A percentile compares a stretch with the other conserved stretches of the same genome.
Evolutionary conservation across 2,113 vertebrate genomes (phyloP).

Genomic region (Calypte anna): DNA sequence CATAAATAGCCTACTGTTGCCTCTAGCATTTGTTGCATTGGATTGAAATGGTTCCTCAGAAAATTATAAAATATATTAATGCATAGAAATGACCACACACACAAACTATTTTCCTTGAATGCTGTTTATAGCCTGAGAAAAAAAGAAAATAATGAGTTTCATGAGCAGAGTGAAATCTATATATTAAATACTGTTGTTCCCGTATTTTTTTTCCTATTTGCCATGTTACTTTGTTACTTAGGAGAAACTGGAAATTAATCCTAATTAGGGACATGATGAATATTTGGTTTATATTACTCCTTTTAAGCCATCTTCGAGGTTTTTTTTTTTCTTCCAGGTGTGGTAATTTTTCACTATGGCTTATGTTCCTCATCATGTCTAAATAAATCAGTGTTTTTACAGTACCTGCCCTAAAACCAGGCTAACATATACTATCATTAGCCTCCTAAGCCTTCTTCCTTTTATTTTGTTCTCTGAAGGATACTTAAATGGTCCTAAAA

Average conservation of each 20-base stretch:
- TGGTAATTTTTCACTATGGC: background rate
- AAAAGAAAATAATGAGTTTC: constrained; percentile 63
- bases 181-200: constrained; percentile 65
- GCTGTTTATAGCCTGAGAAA: constrained; percentile 60
- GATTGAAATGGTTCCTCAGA: constrained; percentile 39
- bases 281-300: constrained; percentile 1
- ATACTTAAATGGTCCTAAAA: background rate
- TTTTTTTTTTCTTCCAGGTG: background rate
- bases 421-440: background rate
- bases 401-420: background rate
- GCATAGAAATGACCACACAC: constrained; percentile 58
- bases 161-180: constrained; percentile 41
- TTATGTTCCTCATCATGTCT: background rate
- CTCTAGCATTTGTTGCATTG: constrained; percentile 48
- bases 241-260: constrained; percentile 63
- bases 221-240: constrained; percentile 40
- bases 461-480: background rate
- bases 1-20: constrained; percentile 41
- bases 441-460: background rate
- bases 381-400: background rate
- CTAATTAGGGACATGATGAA: constrained; percentile 53
- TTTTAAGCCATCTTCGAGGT: background rate
- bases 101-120: constrained; percentile 53
- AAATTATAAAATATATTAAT: constrained; percentile 60
- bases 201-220: constrained; percentile 56